Percentiles rank a stretch among this genome's conserved stretches.
phyloP scores from a whole-genome alignment of 2,113 vertebrate genomes.

The Cyanoliseus patagonus region DNA sequence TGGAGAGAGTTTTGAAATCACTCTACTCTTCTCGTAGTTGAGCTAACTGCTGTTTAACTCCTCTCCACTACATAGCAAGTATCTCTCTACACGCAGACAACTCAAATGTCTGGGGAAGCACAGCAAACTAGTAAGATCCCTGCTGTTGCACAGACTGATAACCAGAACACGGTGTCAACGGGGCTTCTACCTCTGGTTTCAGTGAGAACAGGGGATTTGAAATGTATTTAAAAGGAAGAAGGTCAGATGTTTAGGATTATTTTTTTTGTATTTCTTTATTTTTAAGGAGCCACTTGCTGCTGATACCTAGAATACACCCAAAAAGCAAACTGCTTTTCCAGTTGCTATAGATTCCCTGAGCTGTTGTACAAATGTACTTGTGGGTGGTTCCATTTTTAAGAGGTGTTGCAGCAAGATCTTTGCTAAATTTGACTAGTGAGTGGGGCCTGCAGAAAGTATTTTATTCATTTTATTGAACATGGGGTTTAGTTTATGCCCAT shows the following conservation, averaged over 20 bases:
- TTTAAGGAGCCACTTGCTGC: not conserved
- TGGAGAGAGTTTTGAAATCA: not conserved
- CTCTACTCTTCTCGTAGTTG: not conserved
- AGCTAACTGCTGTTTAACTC: not conserved
- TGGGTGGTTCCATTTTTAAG: conserved; percentile 51
- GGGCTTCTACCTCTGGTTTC: not conserved
- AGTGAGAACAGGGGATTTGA: not conserved
- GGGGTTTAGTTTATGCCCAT: not conserved
- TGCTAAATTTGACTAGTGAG: conserved; percentile 45
- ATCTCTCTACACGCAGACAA: not conserved
- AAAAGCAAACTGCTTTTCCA: conserved; percentile 9
- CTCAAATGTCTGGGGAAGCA: not conserved
- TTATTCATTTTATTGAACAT: not conserved
- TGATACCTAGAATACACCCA: not conserved
- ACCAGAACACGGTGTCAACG: not conserved
- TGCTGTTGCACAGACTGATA: not conserved
- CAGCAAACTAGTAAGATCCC: not conserved
- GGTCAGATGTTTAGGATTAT: not conserved
- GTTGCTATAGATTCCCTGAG: conserved; percentile 28
- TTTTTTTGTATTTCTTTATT: not conserved
- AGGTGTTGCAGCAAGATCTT: not conserved
- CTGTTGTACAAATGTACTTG: conserved; percentile 36
- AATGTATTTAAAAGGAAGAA: not conserved
- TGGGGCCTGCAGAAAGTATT: conserved; percentile 33
- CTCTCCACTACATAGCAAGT: not conserved